phyloP scores from a whole-genome alignment of 1,140 invertebrate genomes.

The Drosophila seguyi region DNA sequence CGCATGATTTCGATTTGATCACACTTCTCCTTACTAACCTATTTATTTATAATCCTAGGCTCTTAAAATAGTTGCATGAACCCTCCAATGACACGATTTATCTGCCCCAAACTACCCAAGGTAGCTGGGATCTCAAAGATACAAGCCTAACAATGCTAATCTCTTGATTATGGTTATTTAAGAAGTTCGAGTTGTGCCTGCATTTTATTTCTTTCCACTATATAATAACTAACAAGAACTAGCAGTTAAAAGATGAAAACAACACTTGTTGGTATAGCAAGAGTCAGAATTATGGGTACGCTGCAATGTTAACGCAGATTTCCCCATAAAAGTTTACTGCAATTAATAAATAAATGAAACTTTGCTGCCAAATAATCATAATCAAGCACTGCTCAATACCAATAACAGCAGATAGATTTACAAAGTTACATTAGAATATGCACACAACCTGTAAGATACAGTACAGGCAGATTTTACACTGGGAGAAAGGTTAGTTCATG shows the following conservation, averaged over 20 bases:
- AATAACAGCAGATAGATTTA: background rate
- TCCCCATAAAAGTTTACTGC: background rate
- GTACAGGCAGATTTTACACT: conserved; percentile 1
- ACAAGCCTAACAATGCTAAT: background rate
- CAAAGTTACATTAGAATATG: background rate
- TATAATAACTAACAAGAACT: background rate
- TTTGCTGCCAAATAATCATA: conserved; percentile 8
- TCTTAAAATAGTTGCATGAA: conserved; percentile 19
- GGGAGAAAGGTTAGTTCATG: conserved; percentile 25
- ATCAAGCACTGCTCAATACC: background rate
- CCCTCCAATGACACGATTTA: background rate
- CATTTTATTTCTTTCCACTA: background rate
- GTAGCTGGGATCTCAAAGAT: background rate
- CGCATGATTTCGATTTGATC: conserved; percentile 21
- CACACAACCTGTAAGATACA: background rate
- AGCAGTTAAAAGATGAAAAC: background rate
- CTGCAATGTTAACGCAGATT: background rate
- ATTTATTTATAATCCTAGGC: background rate
- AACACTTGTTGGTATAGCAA: background rate
- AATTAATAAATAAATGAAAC: background rate
- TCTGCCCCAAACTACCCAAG: background rate
- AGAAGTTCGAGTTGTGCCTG: background rate
- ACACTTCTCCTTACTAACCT: conserved; percentile 3
- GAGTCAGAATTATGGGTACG: conserved; percentile 4
- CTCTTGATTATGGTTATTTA: conserved; percentile 5